Evolutionary conservation across 2,888 invertebrate genomes (phyloP).

Genomic region (Clivina fossor): DNA sequence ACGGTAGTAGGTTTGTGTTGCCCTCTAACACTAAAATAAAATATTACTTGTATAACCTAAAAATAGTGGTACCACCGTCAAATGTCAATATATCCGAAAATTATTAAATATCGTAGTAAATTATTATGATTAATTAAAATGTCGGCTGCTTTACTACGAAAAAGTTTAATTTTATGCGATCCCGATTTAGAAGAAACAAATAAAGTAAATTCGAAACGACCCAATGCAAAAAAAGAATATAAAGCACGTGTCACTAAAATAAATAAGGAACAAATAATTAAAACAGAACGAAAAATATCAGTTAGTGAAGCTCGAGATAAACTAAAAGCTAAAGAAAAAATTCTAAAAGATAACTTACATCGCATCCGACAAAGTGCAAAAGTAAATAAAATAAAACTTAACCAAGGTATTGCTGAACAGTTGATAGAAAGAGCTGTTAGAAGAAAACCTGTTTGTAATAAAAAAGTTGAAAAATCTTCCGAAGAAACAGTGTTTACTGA

Average conservation of each 20-base stretch:
- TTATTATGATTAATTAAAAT: conserved; percentile 39
- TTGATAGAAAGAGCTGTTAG: conserved; percentile 60
- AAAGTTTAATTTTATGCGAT: conserved; percentile 49
- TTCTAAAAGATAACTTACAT: conserved; percentile 47
- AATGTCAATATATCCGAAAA: no score
- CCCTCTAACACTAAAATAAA: no score
- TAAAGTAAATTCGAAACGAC: conserved; percentile 34
- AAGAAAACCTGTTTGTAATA: conserved; percentile 55
- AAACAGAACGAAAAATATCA: conserved; percentile 46
- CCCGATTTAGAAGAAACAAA: conserved; percentile 39
- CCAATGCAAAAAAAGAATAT: conserved; percentile 41
- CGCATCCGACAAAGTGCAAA: conserved; percentile 47
- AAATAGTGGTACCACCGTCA: no score
- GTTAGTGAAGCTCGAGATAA: conserved; percentile 47
- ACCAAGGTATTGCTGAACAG: conserved; percentile 51
- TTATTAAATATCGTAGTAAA: no score
- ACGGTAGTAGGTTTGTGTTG: no score
- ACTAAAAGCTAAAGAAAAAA: conserved; percentile 46
- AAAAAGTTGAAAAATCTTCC: conserved; percentile 53
- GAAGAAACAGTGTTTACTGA: conserved; percentile 68
- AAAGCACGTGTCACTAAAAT: conserved; percentile 34
- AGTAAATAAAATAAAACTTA: conserved; percentile 46
- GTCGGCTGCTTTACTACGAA: conserved; percentile 49
- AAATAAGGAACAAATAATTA: conserved; percentile 37
- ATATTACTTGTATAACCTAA: no score